A percentile compares a stretch with the other conserved stretches of the same genome.
Conservation (phyloP, 2,113 vertebrate genomes). For the Numenius arquata region DNA sequence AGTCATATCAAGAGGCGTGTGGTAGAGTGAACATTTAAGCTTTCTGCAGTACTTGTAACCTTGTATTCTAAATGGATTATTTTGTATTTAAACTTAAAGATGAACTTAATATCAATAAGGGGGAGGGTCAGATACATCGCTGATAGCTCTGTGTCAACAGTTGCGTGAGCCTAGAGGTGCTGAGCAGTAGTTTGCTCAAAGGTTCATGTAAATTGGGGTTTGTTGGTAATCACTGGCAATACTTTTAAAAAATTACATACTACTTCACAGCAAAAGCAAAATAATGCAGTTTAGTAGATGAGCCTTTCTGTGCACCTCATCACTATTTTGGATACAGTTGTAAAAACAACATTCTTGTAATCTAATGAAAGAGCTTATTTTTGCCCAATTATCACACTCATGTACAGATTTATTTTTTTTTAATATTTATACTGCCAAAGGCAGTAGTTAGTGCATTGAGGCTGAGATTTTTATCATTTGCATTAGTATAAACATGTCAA, state of each 20-base stretch:
- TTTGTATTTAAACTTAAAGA: not conserved
- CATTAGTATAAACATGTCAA: not conserved
- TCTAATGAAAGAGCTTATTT: not conserved
- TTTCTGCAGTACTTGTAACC: not conserved
- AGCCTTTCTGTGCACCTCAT: not conserved
- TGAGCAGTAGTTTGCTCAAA: not conserved
- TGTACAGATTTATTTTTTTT: not conserved
- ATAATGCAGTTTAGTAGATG: not conserved
- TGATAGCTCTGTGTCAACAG: not conserved
- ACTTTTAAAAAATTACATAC: not conserved
- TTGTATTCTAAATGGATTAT: not conserved
- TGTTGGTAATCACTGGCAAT: not conserved
- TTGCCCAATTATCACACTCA: not conserved
- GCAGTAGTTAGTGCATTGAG: not conserved
- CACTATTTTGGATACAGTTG: not conserved
- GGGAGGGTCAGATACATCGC: not conserved
- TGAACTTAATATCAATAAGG: not conserved
- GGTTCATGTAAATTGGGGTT: not conserved
- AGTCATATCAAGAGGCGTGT: not conserved
- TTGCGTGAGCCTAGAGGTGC: not conserved
- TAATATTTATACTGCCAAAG: not conserved
- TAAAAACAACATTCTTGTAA: not conserved
- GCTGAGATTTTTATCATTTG: constrained; percentile 14
- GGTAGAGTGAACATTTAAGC: not conserved
- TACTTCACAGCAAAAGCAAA: not conserved